These are phyloP conservation scores for Euphydryas editha DNA, from an alignment of 2,888 invertebrate species.

Conservation along the genomic window DNA sequence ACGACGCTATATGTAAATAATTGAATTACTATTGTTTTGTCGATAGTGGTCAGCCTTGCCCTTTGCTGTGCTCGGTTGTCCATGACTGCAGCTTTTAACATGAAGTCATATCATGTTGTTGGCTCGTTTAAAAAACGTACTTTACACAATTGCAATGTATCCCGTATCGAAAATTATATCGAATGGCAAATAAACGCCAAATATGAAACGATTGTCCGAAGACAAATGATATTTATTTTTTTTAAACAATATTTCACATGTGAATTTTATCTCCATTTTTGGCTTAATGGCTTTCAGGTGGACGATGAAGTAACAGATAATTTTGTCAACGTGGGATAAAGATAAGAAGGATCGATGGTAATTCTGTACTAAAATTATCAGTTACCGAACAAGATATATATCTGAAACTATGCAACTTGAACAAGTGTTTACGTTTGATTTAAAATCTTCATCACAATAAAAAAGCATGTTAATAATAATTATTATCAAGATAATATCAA, in stretches of 20 bases:
- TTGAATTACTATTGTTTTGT: slow-evolving; percentile 25
- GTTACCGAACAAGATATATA: no score
- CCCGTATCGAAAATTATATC: background rate
- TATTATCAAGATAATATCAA: background rate
- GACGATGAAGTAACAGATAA: background rate
- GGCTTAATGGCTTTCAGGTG: background rate
- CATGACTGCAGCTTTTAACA: slow-evolving; percentile 23
- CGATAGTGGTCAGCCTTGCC: slow-evolving; percentile 32
- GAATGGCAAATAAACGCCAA: background rate
- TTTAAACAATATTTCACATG: background rate
- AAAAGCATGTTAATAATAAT: background rate
- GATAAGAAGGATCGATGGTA: no score
- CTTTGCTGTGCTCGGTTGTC: slow-evolving; percentile 22
- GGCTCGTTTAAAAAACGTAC: background rate
- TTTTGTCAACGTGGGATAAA: background rate
- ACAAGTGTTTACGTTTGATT: background rate
- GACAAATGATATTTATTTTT: background rate
- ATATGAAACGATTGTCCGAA: background rate
- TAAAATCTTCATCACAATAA: background rate
- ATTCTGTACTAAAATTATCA: no score
- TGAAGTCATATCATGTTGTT: slow-evolving; percentile 19
- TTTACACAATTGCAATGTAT: background rate
- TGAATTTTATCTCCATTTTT: no score
- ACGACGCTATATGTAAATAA: slow-evolving; percentile 13
- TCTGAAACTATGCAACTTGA: background rate